phyloP scores from a whole-genome alignment of 2,113 vertebrate species.

The Odobenus rosmarus region DNA sequence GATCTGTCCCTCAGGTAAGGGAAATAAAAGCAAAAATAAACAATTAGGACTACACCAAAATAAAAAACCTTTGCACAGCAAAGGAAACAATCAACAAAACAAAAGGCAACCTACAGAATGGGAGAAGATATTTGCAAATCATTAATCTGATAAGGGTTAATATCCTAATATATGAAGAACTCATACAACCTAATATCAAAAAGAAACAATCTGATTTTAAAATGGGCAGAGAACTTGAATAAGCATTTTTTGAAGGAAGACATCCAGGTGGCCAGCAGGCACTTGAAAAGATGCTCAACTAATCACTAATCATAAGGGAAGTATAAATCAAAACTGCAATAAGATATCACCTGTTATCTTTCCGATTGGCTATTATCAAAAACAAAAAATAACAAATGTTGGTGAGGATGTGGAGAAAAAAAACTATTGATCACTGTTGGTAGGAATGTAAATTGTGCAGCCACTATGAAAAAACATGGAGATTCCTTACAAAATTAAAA shows the following conservation, averaged over 20 bases:
- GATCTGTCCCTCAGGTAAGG: not conserved
- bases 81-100: not conserved
- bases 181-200: not conserved
- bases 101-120: not conserved
- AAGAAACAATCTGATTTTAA: not conserved
- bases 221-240: not conserved
- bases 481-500: not conserved
- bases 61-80: not conserved
- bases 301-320: not conserved
- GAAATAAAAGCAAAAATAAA: not conserved
- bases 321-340: not conserved
- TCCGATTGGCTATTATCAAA: not conserved
- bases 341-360: not conserved
- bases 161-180: not conserved
- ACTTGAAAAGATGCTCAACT: not conserved
- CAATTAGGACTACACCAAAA: not conserved
- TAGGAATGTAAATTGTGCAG: not conserved
- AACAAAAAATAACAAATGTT: not conserved
- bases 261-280: not conserved
- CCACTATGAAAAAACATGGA: not conserved
- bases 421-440: not conserved
- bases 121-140: not conserved
- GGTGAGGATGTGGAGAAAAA: not conserved
- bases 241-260: not conserved
- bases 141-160: not conserved